These are phyloP conservation scores for Malurus cyaneus DNA, from an alignment of 2,113 vertebrate species.

Conservation along the genomic window DNA sequence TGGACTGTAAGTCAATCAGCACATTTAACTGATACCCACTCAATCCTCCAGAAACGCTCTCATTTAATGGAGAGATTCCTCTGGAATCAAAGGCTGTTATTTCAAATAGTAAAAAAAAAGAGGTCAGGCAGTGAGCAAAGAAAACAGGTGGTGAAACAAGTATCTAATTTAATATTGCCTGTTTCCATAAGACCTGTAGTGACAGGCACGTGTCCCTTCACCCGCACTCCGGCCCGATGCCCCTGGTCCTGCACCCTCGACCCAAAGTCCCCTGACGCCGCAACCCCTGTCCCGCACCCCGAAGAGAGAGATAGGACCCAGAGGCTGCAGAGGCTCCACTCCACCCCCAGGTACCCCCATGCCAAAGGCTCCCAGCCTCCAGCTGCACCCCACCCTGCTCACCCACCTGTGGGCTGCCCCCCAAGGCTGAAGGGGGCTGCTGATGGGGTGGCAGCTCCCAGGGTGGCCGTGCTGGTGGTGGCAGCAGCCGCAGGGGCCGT, in stretches of 20 bases:
- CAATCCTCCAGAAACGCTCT: background rate
- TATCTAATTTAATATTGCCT: accelerated
- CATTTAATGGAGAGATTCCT: background rate
- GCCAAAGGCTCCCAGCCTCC: background rate
- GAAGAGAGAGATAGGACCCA: too few relatives aligned
- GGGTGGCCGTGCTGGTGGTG: slow-evolving; percentile 27
- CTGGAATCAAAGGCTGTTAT: background rate
- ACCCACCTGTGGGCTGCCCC: slow-evolving; percentile 58
- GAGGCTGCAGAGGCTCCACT: background rate
- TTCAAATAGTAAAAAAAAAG: background rate
- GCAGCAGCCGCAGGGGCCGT: slow-evolving; percentile 32
- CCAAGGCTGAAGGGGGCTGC: slow-evolving; percentile 62
- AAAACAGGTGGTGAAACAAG: background rate
- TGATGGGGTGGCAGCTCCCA: slow-evolving; percentile 42
- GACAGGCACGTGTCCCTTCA: background rate
- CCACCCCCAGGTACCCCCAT: accelerated
- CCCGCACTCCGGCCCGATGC: background rate
- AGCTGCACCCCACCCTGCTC: background rate
- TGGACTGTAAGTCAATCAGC: background rate
- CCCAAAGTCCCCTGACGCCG: background rate
- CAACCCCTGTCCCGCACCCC: background rate
- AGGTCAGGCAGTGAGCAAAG: background rate
- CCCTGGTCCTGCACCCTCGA: background rate
- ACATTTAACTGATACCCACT: background rate
- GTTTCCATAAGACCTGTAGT: background rate